Evolutionary conservation across 2,113 vertebrate species (phyloP), one percentile per base, ranked within the genome.

Genomic region (Haemorhous mexicanus): DNA sequence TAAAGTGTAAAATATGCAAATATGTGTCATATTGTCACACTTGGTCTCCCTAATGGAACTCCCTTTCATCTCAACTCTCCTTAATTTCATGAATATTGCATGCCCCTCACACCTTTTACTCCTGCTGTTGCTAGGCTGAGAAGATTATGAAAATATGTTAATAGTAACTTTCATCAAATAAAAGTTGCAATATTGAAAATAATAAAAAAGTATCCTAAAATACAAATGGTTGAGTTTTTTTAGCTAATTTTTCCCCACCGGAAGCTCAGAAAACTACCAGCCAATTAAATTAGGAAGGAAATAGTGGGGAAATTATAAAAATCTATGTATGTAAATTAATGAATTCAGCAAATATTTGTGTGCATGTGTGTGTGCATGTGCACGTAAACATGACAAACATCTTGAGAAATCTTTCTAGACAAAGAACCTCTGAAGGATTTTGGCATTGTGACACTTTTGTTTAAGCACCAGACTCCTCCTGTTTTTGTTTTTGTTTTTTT

Each of bases 1-100:
- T 98, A 98, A 98, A 98, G 98, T 98, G 98, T 98, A 98, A 98
- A 98, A 98, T 98, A 98, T 98, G 98, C 98, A 98, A 98, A 98
- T 98, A 98, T 98, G 98, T 98, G 98, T 98, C 98, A 98, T 98
- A 98, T 98, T 98, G 98, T 98, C 98, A 98, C 98, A 98, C 98
- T 98, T 98, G 98, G 98, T 98, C 98, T 98, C 98, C 98, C 98
- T 98, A 98, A 98, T 98, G 98, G 98, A 98, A 98, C 98, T 98
- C 97, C 98, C 98, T 98, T 98, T 98, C 98, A 98, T 98, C 98
- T 98, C 96, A 96, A 97, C 97, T 98, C 98, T 97, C 97, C 97
- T 98, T 98, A 98, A 98, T 98, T 98, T 98, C 98, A 98, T 98
- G 98, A 98, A 98, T 98, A 98, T 98, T 98, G 95, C 98, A 98